These are phyloP conservation scores for Mugil cephalus DNA, from an alignment of 2,113 vertebrate genomes.

Conservation along the genomic window DNA sequence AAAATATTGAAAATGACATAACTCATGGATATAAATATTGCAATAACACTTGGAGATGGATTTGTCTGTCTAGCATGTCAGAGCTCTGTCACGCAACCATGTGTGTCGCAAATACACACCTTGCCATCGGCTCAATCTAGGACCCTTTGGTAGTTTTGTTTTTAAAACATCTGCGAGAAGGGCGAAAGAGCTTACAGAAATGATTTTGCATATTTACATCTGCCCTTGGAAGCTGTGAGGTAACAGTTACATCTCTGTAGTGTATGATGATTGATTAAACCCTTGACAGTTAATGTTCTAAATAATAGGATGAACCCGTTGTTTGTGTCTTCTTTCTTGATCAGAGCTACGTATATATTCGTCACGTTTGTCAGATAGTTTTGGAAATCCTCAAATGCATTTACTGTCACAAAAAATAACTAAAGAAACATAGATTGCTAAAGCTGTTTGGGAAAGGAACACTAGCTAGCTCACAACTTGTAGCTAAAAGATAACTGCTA, in stretches of 20 bases:
- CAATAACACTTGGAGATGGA: slow-evolving; percentile 13
- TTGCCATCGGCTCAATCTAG: slow-evolving; percentile 25
- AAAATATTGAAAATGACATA: slow-evolving; percentile 17
- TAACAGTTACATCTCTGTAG: not conserved
- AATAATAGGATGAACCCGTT: no score
- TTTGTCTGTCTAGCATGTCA: slow-evolving; percentile 16
- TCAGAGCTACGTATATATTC: no score
- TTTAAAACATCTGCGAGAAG: slow-evolving; percentile 30
- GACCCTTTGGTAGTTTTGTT: not conserved
- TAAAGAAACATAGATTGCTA: no score
- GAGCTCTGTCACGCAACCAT: slow-evolving; percentile 24
- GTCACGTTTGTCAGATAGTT: no score
- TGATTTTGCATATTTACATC: slow-evolving; percentile 21
- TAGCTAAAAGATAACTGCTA: no score
- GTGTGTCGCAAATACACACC: slow-evolving; percentile 15
- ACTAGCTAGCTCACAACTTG: no score
- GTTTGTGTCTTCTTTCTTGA: no score
- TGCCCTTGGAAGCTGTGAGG: slow-evolving; percentile 15
- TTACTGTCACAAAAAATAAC: no score
- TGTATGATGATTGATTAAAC: not conserved
- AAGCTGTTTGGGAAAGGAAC: no score
- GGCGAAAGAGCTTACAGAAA: slow-evolving; percentile 20
- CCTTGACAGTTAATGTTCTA: no score
- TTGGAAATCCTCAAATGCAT: no score
- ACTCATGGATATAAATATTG: slow-evolving; percentile 19